Conservation (phyloP, 2,797 vertebrate genomes). For the Hipposideros larvatus region DNA sequence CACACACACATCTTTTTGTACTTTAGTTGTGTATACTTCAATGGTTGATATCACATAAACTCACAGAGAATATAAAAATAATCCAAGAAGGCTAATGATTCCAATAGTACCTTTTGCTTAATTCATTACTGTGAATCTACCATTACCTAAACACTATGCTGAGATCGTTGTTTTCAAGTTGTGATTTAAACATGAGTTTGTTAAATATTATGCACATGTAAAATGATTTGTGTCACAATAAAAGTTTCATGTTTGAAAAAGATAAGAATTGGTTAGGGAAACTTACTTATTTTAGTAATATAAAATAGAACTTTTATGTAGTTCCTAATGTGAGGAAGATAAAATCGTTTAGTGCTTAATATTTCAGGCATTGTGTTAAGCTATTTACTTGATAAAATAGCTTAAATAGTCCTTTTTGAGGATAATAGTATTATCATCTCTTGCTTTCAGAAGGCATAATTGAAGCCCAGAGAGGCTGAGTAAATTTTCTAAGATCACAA, state of each 20-base stretch:
- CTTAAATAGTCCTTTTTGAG: conserved; percentile 45
- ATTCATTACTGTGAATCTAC: rapidly evolving
- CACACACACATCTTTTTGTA: rapidly evolving
- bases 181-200: neutral
- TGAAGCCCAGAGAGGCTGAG: neutral
- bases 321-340: conserved; percentile 28
- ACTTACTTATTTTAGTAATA: neutral
- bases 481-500: conserved; percentile 6
- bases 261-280: neutral
- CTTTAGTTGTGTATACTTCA: neutral
- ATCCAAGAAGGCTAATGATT: neutral
- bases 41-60: neutral
- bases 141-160: neutral
- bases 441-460: conserved; percentile 56
- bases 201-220: neutral
- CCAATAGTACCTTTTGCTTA: neutral
- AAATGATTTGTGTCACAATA: neutral
- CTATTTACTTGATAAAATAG: conserved; percentile 27
- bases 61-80: neutral
- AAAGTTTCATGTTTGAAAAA: neutral
- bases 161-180: neutral
- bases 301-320: neutral
- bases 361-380: neutral
- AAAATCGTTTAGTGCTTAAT: neutral
- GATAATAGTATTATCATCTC: neutral